Base-by-base conservation (phyloP, 1,140 invertebrate species). In the Trialeurodes vaporariorum region DNA sequence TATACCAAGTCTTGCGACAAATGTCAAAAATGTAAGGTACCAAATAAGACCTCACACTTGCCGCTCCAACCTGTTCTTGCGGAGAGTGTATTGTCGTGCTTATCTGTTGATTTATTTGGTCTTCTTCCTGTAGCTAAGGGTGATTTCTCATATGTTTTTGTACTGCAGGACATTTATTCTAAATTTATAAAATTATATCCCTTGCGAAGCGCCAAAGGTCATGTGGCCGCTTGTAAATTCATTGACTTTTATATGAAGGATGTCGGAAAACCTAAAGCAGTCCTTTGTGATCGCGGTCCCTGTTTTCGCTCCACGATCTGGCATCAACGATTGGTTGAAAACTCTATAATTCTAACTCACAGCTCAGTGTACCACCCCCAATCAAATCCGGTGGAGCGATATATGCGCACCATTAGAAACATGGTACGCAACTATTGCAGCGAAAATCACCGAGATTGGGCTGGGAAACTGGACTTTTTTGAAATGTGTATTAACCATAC, bases 371-470 rank as follows among this genome's bases (percentile, higher is more conserved):
- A 61, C n/a, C 22, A n/a, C 22, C 60, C 60, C 5, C 5, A 5
- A n/a, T 61, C 60, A 5, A 61, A 61, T 61, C 60, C 60, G 60
- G 60, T 61, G 60, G 60, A 61, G 25, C 60, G 60, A 5, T 5
- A 5, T 5, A 61, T 61, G 60, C n/a, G 5, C n/a, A n/a, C n/a
- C n/a, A 61, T 61, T 11, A 25, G 60, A 9, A 5, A n/a, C 11
- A n/a, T n/a, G 22, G 5, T 61, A 23, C 60, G 60, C 25, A 5
- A 23, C 5, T 61, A 61, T 61, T 61, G 60, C n/a, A 5, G 2
- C 60, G 60, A n/a, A 11, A 61, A 61, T 9, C 60, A 61, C 9
- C 5, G 60, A 61, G 25, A 61, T 23, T 61, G 60, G 60, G n/a
- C n/a, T n/a, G n/a, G n/a, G n/a, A n/a, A n/a, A n/a, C n/a, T n/a